Evolutionary conservation across 2,797 vertebrate genomes (phyloP), one percentile per base, ranked within the genome.

Genomic region (Dicrostonyx torquatus): DNA sequence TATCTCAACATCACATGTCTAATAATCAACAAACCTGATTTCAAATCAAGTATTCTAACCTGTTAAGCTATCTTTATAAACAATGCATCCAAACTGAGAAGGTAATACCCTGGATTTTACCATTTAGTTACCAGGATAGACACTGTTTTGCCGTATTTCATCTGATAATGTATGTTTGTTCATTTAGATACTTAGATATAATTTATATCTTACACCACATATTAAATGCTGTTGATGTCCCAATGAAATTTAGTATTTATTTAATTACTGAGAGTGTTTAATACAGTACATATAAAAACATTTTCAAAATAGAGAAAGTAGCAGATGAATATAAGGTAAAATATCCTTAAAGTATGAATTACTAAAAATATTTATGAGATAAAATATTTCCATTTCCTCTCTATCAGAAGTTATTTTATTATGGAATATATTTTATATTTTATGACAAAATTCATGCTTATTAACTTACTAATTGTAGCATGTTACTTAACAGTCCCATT

Each of bases 371-470:
- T 87, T 92, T 87, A 94, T 87, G 89, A 89, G 60, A 84, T 18
- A 84, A 91, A 96, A 80, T 86, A 43, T 80, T 95, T 72, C 37
- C 7, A 53, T 94, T 97, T 96, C 40, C 12, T 88, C 45, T 31
- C 43, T 45, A 83, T 64, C 34, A 82, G 62, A 66, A 77, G 45
- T 55, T 93, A 83, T 53, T 86, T 83, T 40, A 40, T 64, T 85
- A 66, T 85, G 77, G 82, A 93, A 93, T 72, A 79, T 86, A 78
- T 78, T 53, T 79, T 37, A 9, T 37, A 80, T 76, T 82, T 94
- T 93, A 82, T 95, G 53, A 94, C 68, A 87, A 91, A 94, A 95
- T 77, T 87, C 89, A 92, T 87, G 34, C 13, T 80, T 86, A 90
- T 79, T 92, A 87, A 83, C 80, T 92, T 94, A 90, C 55, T 91